Evolutionary conservation across 2,888 invertebrate species (phyloP), one percentile per base, ranked within the genome.

Genomic region (Acrocyrtus sp.): DNA sequence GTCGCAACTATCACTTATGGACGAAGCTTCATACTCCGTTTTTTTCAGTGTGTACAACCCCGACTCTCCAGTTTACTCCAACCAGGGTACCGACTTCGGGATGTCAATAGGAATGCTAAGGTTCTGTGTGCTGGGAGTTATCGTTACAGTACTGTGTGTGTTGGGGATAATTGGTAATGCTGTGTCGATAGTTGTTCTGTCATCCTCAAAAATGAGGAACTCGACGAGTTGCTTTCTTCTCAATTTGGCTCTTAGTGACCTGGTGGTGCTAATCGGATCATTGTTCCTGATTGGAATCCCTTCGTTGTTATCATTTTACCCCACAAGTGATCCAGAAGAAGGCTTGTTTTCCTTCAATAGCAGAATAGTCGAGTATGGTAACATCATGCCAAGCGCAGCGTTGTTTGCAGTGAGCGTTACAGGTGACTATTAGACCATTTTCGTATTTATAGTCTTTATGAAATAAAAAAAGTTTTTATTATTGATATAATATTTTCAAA

Each of bases 231-330:
- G 95, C 84, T 89, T 97, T 83, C 88, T 98, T 74, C 93, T 95
- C 78, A 95, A 95, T 6, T 87, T 98, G 81, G 96, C 97, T 21
- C 89, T 94, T 81, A 95, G 95, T 85, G 98, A 98, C 87, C 94
- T 94, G 12, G 89, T 93, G 76, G 88, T 97, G 79, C 92, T 97
- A 81, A 86, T 94, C 80, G 94, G 94, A 43, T 92, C 94, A 72
- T 88, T 93, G 79, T 86, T 89, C 75, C 89, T 95, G 78, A 96
- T 96, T 85, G 95, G 95, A 27, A 88, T 96, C 79, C 92, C 93
- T 0, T 61, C 70, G 1, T n/a, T 70, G 2, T 22, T 75, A 3
- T 45, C 57, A 6, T 74, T 51, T 41, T 22, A 61, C 17, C 61
- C 43, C 4, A 10, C 26, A n/a, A 4, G n/a, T 21, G 58, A n/a